Percentiles rank a stretch among this genome's conserved stretches.
These are phyloP conservation scores for Morone saxatilis DNA, from an alignment of 2,113 vertebrate species.

Conservation along the genomic window DNA sequence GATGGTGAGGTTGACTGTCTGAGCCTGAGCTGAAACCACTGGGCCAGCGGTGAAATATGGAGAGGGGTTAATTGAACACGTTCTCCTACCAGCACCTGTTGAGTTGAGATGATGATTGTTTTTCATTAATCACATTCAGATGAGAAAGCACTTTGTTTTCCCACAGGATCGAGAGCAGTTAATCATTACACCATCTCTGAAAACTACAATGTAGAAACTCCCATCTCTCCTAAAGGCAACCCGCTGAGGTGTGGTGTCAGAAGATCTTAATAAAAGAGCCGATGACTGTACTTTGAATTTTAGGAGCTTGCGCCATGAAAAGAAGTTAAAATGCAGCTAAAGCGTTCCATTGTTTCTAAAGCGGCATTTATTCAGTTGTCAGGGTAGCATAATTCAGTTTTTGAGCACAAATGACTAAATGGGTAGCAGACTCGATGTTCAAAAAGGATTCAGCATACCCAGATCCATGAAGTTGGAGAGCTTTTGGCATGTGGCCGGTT, in stretches of 20 bases:
- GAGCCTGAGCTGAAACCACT: slow-evolving; percentile 3
- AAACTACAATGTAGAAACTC: slow-evolving; percentile 12
- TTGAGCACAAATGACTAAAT: background rate
- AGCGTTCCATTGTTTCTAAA: background rate
- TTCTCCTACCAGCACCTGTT: slow-evolving; percentile 28
- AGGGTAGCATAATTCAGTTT: background rate
- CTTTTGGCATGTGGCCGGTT: slow-evolving; percentile 9
- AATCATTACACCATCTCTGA: too few relatives aligned
- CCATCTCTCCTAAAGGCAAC: background rate
- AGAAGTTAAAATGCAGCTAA: background rate
- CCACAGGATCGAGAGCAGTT: too few relatives aligned
- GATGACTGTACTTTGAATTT: background rate
- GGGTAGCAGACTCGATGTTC: background rate
- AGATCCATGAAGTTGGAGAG: background rate
- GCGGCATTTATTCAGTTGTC: background rate
- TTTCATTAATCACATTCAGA: too few relatives aligned
- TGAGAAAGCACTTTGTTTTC: too few relatives aligned
- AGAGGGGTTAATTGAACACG: slow-evolving; percentile 34
- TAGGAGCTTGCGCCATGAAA: background rate
- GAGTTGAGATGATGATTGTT: slow-evolving; percentile 39
- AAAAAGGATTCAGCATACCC: background rate
- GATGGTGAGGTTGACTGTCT: slow-evolving; percentile 12
- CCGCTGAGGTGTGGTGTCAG: background rate
- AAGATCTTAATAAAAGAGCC: background rate
- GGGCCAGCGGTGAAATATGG: slow-evolving; percentile 5